These are phyloP conservation scores for Oryzias curvinotus DNA, from an alignment of 2,113 vertebrate species.

Conservation along the genomic window DNA sequence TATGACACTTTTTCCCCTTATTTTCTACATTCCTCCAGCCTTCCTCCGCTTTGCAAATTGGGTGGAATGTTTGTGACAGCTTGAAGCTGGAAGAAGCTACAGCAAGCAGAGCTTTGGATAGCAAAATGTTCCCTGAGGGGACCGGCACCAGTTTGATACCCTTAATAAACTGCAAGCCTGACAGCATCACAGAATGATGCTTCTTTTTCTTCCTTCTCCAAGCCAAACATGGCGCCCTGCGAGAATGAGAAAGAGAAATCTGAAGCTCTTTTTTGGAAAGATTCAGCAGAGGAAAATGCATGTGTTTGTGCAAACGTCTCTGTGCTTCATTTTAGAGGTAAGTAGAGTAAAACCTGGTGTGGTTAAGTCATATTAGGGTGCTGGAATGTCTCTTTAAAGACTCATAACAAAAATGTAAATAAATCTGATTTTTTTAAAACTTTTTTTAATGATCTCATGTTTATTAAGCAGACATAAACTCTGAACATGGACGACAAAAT, in stretches of 20 bases:
- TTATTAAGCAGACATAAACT: too few relatives aligned
- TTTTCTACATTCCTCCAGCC: slow-evolving; percentile 64
- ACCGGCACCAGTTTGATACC: slow-evolving; percentile 69
- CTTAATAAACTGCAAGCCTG: slow-evolving; percentile 77
- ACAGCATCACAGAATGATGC: slow-evolving; percentile 62
- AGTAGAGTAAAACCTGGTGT: too few relatives aligned
- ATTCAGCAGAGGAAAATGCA: slow-evolving; percentile 29
- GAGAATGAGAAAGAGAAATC: slow-evolving; percentile 58
- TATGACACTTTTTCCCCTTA: slow-evolving; percentile 55
- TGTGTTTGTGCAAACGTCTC: neutral
- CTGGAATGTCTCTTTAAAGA: too few relatives aligned
- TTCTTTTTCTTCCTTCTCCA: slow-evolving; percentile 49
- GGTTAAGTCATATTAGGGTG: too few relatives aligned
- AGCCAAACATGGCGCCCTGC: slow-evolving; percentile 51
- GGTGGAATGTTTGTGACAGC: slow-evolving; percentile 74
- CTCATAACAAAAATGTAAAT: too few relatives aligned
- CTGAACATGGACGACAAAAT: too few relatives aligned
- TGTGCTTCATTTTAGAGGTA: neutral
- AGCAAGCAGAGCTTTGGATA: slow-evolving; percentile 72
- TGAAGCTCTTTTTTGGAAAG: slow-evolving; percentile 54
- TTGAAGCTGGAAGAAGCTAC: slow-evolving; percentile 68
- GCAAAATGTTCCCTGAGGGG: slow-evolving; percentile 75
- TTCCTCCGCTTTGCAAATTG: slow-evolving; percentile 74
- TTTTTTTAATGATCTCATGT: too few relatives aligned
- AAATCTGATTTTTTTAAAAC: too few relatives aligned